A percentile compares a stretch with the other conserved stretches of the same genome.
Evolutionary conservation across 2,888 invertebrate species (phyloP).

Genomic region (Ypsolopha scabrella): DNA sequence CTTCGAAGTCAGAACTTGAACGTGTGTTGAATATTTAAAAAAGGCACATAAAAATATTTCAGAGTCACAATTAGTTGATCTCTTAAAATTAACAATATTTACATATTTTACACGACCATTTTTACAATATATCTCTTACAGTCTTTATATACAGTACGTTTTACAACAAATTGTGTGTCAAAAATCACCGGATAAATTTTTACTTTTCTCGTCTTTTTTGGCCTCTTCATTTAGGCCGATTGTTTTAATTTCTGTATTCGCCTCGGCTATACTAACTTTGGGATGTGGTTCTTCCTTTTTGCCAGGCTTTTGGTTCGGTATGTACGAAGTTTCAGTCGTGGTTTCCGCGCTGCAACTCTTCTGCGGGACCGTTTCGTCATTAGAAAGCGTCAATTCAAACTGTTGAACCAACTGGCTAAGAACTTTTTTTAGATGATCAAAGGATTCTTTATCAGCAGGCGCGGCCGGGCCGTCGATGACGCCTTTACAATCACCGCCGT

Average conservation of each 20-base stretch:
- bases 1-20: too few species aligned
- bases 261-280: neutral
- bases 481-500: conserved; percentile 30
- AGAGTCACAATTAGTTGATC: too few species aligned
- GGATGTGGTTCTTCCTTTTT: neutral
- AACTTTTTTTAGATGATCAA: conserved; percentile 56
- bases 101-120: neutral
- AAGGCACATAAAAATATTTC: too few species aligned
- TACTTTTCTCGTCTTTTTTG: neutral
- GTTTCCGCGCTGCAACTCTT: conserved; percentile 17
- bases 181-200: conserved; percentile 1
- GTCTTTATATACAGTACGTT: neutral
- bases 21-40: too few species aligned
- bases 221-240: neutral
- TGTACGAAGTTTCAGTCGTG: conserved; percentile 13
- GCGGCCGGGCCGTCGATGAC: conserved; percentile 18
- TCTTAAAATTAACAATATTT: neutral
- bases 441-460: conserved; percentile 34
- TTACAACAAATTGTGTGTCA: neutral
- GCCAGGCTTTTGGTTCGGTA: conserved; percentile 18
- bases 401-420: conserved; percentile 47
- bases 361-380: conserved; percentile 21
- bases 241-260: neutral
- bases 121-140: neutral
- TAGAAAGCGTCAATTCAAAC: conserved; percentile 41